These are phyloP conservation scores for Ophthalmotilapia sp. DNA, from an alignment of 2,113 vertebrate species.

Conservation along the genomic window DNA sequence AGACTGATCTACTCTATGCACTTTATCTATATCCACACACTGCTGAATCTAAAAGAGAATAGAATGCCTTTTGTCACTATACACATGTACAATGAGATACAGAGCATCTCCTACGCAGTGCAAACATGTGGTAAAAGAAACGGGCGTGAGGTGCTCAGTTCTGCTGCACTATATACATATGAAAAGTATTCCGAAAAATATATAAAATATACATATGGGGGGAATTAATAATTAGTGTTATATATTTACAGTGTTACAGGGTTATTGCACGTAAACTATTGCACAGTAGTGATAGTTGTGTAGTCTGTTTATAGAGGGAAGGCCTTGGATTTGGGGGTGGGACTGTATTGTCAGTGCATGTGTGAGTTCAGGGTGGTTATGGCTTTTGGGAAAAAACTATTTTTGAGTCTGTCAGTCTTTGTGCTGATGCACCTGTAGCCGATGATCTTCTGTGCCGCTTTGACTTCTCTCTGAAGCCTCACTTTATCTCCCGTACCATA, in stretches of 20 bases:
- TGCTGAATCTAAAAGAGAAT: background rate
- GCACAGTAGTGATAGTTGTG: background rate
- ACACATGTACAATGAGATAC: background rate
- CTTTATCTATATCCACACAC: background rate
- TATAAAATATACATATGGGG: background rate
- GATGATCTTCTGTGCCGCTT: background rate
- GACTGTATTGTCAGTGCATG: background rate
- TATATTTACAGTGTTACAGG: background rate
- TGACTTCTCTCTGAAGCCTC: background rate
- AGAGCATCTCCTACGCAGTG: background rate
- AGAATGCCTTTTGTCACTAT: background rate
- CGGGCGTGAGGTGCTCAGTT: fast-evolving
- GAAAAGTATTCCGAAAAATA: background rate
- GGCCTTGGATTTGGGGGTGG: background rate
- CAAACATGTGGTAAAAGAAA: background rate
- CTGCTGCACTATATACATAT: background rate
- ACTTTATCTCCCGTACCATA: background rate
- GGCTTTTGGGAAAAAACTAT: background rate
- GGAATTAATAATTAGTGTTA: background rate
- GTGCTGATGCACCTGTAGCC: background rate
- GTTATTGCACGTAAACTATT: background rate
- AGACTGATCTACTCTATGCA: background rate
- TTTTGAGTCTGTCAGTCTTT: background rate
- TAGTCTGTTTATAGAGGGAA: background rate
- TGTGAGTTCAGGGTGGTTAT: background rate